Percentiles rank a stretch among this genome's conserved stretches.
phyloP scores from a whole-genome alignment of 2,113 vertebrate genomes.

The Prochilodus magdalenae region DNA sequence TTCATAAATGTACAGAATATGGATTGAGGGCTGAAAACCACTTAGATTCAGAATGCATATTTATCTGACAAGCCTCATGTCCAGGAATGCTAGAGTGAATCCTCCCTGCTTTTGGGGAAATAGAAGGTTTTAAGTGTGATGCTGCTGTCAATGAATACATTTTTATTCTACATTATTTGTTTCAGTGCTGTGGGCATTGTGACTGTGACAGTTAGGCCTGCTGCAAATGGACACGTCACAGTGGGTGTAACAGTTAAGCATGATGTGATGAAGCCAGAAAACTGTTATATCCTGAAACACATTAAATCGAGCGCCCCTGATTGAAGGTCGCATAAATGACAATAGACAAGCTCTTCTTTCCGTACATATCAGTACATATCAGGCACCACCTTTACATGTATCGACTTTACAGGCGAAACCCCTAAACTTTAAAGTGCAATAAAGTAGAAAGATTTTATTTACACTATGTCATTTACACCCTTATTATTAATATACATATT shows the following conservation, averaged over 20 bases:
- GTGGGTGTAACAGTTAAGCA: neutral
- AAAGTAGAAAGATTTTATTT: no score
- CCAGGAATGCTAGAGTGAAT: neutral
- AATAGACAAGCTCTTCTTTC: neutral
- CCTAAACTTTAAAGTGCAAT: no score
- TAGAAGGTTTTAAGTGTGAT: neutral
- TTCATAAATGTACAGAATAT: conserved; percentile 19
- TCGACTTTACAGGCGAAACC: no score
- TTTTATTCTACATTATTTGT: neutral
- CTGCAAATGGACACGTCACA: neutral
- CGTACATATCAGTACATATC: neutral
- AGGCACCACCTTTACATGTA: no score
- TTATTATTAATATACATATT: no score
- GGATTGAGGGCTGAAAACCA: conserved; percentile 17
- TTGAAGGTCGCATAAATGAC: neutral
- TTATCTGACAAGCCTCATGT: neutral
- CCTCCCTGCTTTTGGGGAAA: neutral
- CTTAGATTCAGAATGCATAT: conserved; percentile 2
- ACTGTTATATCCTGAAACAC: neutral
- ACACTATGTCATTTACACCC: no score
- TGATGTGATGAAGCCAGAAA: neutral
- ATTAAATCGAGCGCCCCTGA: conserved; percentile 8
- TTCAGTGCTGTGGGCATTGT: neutral
- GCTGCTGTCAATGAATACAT: neutral
- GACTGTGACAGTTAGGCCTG: neutral